phyloP scores from a whole-genome alignment of 2,113 vertebrate species.

The Nycticryphes semicollaris region DNA sequence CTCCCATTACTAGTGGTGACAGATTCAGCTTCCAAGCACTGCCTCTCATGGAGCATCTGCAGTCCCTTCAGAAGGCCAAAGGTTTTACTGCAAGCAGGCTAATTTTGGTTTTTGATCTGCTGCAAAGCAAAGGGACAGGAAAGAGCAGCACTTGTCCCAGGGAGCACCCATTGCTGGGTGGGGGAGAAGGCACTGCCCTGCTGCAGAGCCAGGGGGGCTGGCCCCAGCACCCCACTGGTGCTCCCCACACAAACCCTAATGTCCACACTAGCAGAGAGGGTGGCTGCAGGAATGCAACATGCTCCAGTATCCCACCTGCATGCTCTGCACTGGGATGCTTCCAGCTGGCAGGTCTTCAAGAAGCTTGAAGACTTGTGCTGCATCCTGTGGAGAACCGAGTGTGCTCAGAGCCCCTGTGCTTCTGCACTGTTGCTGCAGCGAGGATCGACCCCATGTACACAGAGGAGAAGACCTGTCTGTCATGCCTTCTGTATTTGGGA shows the following conservation, averaged over 20 bases:
- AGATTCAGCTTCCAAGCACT: background rate
- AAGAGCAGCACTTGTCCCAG: background rate
- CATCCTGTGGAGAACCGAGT: too few relatives aligned
- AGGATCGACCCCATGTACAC: background rate
- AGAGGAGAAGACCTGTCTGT: background rate
- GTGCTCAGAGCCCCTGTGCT: background rate
- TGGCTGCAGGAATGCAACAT: rapidly evolving
- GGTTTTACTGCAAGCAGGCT: background rate
- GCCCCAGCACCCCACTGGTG: rapidly evolving
- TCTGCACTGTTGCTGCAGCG: background rate
- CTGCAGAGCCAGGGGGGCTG: background rate
- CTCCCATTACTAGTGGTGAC: background rate
- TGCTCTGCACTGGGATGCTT: rapidly evolving
- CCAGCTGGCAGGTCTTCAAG: background rate
- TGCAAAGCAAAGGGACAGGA: background rate
- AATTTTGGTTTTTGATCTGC: background rate
- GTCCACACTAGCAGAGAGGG: rapidly evolving
- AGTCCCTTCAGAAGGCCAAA: background rate
- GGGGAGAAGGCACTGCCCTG: background rate
- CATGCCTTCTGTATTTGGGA: background rate
- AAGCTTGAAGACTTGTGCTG: background rate
- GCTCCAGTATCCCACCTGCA: rapidly evolving
- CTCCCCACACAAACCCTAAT: background rate
- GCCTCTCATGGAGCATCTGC: background rate
- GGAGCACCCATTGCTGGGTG: rapidly evolving